These are phyloP conservation scores for Eclectus roratus DNA, from an alignment of 2,113 vertebrate species.

Conservation along the genomic window DNA sequence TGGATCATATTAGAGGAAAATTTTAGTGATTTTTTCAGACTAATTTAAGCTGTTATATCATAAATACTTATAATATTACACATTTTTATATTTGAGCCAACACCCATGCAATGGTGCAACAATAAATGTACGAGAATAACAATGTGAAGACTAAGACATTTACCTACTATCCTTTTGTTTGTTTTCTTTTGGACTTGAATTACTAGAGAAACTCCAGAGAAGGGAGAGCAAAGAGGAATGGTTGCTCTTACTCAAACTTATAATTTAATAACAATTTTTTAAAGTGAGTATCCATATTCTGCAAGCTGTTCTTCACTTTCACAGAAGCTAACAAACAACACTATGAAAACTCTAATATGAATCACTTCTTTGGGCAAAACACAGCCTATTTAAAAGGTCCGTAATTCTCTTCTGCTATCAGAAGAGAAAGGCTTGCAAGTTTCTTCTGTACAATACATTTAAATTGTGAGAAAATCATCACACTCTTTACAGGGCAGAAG, in stretches of 20 bases:
- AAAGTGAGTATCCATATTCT: slow-evolving; percentile 28
- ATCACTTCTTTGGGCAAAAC: slow-evolving; percentile 69
- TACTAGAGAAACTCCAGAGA: background rate
- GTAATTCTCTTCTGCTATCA: slow-evolving; percentile 67
- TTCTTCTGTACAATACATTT: slow-evolving; percentile 60
- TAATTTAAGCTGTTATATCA: background rate
- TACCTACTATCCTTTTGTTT: background rate
- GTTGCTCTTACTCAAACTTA: slow-evolving; percentile 27
- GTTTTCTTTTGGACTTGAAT: background rate
- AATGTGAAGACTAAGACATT: background rate
- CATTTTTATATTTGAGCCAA: background rate
- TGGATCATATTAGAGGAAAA: background rate
- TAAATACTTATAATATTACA: background rate
- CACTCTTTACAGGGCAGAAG: slow-evolving; percentile 16
- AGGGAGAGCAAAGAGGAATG: background rate
- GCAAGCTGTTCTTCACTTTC: slow-evolving; percentile 29
- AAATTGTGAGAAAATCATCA: slow-evolving; percentile 66
- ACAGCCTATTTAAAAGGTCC: slow-evolving; percentile 63
- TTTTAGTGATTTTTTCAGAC: background rate
- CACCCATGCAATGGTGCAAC: background rate
- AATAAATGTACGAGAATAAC: background rate
- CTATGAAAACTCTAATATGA: slow-evolving; percentile 58
- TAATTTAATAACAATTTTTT: slow-evolving; percentile 54
- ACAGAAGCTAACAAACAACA: slow-evolving; percentile 57
- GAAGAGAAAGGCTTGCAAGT: slow-evolving; percentile 71